Base-by-base conservation (phyloP, 2,797 vertebrate species). In the Micrastur ruficollis region DNA sequence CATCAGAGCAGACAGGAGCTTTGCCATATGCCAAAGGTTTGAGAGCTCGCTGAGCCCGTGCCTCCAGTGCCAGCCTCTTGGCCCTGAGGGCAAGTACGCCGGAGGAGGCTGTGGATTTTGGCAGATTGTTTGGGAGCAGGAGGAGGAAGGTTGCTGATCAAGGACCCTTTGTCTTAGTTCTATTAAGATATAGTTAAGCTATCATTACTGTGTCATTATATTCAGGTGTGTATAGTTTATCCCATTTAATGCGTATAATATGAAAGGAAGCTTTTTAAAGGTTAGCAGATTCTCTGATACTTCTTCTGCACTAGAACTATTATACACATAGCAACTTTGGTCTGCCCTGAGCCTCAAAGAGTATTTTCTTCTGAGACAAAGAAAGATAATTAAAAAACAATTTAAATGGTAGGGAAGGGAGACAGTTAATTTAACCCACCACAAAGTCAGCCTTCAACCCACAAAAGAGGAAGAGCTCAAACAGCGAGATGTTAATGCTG, bases 401-500 rank as follows among this genome's bases (percentile, higher is more conserved):
- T 27, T 73, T 47, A 76, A 82, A 52, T 38, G 25, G 13, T 9
- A 56, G 52, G 27, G 46, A 94, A 74, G 8, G 12, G n/a, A 74
- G 65, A 29, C 34, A 47, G 40, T 31, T 91, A 46, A 22, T 93
- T 72, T 58, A 86, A 90, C 8, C 26, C 62, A 68, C 36, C 49
- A 34, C 61, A 72, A 75, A 65, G 38, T 31, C 56, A 81, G 61
- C 17, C 59, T 84, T 49, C n/a, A 72, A 75, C n/a, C 38, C 47
- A 46, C 36, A 72, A 27, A 76, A 81, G 46, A 83, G 58, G 53
- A 83, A 86, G 8, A 21, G 21, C 29, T 71, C 40, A 27, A 25
- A 47, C 13, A 42, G 40, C 0, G 0, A 6, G 36, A 36, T 52
- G 23, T 38, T 46, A 47, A 46, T n/a, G n/a, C n/a, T n/a, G n/a